Base-by-base conservation (phyloP, 1,140 invertebrate species). In the Orius insidiosus region DNA sequence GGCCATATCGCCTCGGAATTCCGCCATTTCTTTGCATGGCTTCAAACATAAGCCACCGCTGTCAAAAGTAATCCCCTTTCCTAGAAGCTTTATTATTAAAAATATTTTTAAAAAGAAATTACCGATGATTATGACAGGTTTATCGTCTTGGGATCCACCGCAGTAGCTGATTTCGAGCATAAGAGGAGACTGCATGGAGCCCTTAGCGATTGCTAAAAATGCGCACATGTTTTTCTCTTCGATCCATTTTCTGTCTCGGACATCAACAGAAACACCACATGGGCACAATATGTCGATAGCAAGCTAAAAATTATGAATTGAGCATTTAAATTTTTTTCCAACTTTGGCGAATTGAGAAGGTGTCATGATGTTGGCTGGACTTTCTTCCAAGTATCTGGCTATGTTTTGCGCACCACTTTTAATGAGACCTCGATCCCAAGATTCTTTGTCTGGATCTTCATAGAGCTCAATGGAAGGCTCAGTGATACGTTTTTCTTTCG, bases 31-130 rank as follows among this genome's bases (percentile, higher is more conserved):
- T 1, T 68, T 55, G 19, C 74, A 58, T 2, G 76, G 69, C 62
- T 89, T 90, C 9, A 93, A 61, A 50, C 82, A 84, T 46, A 92
- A 77, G 41, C 85, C 86, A 47, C 87, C 87, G 45, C 80, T 76
- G 55, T 94, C 85, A 62, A 92, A 92, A 1, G 85, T 90, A 3
- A 92, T 76, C n/a, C 88, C 88, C 63, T 92, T 83, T 1, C 80
- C 62, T 59, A 41, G 1, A 50, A 46, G 24, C 31, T 37, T 5
- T n/a, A 13, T 13, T 18, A 30, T n/a, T 10, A 3, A 32, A 36
- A 36, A 46, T 33, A n/a, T n/a, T n/a, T n/a, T n/a, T n/a, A n/a
- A n/a, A n/a, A n/a, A n/a, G n/a, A n/a, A n/a, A n/a, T n/a, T n/a
- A n/a, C 61, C 62, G 11, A 63, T 56, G 32, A 63, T 35, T 16